Evolutionary conservation across 1,140 invertebrate species (phyloP).

Genomic region (Panagrolaimus sp.): DNA sequence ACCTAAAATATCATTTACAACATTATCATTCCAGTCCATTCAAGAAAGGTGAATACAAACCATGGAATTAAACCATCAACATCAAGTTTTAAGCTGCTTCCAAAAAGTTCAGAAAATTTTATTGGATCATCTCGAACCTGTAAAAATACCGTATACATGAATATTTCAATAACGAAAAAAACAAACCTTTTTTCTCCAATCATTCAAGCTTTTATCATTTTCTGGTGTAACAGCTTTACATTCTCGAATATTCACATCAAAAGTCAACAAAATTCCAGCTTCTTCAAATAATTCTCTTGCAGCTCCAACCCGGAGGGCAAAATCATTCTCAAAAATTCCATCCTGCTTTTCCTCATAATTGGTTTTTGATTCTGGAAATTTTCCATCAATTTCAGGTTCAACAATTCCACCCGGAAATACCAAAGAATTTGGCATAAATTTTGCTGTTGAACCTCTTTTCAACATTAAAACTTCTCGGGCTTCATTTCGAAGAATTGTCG

Average conservation of each 20-base stretch:
- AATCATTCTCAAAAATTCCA: slow-evolving; percentile 29
- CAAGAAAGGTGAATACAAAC: slow-evolving; percentile 2
- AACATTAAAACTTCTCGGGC: slow-evolving; percentile 35
- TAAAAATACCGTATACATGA: background rate
- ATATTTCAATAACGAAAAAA: slow-evolving; percentile 1
- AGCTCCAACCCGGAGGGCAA: slow-evolving; percentile 27
- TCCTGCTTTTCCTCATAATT: slow-evolving; percentile 20
- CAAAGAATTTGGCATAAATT: slow-evolving; percentile 42
- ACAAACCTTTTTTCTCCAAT: slow-evolving; percentile 36
- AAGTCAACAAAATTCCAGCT: slow-evolving; percentile 31
- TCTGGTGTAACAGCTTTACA: slow-evolving; percentile 15
- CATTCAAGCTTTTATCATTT: slow-evolving; percentile 27
- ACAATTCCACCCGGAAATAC: slow-evolving; percentile 37
- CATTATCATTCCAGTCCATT: background rate
- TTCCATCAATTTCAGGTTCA: slow-evolving; percentile 21
- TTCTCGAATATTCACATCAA: slow-evolving; percentile 27
- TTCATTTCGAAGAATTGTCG: slow-evolving; percentile 20
- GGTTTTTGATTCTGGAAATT: slow-evolving; percentile 35
- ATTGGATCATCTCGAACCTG: slow-evolving; percentile 28
- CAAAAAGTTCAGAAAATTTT: slow-evolving; percentile 29
- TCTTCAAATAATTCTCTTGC: slow-evolving; percentile 38
- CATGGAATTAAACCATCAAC: slow-evolving; percentile 35
- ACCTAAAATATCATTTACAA: background rate
- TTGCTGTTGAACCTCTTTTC: slow-evolving; percentile 26
- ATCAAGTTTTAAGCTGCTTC: slow-evolving; percentile 27